phyloP scores from a whole-genome alignment of 2,797 vertebrate genomes.

The Percopsis omiscomaycus region DNA sequence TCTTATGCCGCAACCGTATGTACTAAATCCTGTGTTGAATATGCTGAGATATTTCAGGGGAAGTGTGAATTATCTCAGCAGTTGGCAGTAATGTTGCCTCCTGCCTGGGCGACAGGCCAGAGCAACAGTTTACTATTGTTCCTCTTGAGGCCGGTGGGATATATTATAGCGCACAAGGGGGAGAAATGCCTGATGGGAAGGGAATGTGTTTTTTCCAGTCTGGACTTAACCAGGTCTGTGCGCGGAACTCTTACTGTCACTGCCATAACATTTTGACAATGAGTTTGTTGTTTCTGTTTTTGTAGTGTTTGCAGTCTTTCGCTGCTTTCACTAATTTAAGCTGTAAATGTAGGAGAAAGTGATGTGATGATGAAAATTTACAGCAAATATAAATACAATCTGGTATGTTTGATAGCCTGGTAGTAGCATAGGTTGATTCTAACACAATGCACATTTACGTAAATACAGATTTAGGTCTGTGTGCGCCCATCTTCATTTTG shows the following conservation, averaged over 20 bases:
- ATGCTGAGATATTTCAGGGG: constrained; percentile 48
- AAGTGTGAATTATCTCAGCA: constrained; percentile 45
- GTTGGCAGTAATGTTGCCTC: constrained; percentile 42
- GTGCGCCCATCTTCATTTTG: constrained; percentile 6
- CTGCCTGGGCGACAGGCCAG: constrained; percentile 48
- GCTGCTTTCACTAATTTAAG: too few relatives aligned
- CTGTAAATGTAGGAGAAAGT: too few relatives aligned
- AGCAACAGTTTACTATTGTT: constrained; percentile 38
- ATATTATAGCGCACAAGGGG: constrained; percentile 48
- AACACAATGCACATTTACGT: too few relatives aligned
- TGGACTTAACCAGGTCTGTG: not conserved
- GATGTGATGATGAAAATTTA: too few relatives aligned
- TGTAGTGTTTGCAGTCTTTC: too few relatives aligned
- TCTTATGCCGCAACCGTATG: constrained; percentile 31
- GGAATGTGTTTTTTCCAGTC: constrained; percentile 1
- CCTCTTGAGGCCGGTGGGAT: constrained; percentile 23
- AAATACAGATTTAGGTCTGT: not conserved
- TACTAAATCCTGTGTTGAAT: constrained; percentile 53
- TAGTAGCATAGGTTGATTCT: not conserved
- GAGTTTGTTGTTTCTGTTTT: too few relatives aligned
- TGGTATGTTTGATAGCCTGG: not conserved
- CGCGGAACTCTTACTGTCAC: not conserved
- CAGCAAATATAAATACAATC: not conserved
- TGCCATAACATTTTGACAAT: constrained; percentile 5
- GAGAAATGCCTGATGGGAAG: not conserved